Evolutionary conservation across 2,888 invertebrate species (phyloP), one percentile per base, ranked within the genome.

Genomic region (Acrobasis consociella): DNA sequence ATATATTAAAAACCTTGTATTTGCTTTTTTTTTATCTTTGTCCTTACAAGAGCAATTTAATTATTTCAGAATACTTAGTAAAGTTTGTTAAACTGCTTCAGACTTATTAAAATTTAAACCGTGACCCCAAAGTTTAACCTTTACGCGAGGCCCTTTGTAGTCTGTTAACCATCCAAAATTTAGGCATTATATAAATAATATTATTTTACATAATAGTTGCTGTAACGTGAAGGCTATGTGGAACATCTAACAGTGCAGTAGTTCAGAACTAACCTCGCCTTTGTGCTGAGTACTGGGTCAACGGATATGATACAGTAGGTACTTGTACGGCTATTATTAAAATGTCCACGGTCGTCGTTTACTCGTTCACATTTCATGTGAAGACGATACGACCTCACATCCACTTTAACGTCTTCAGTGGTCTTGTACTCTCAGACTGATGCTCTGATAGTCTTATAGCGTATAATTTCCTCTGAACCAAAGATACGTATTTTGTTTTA

Each of bases 351-450:
- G 70, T 67, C 73, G 72, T 68, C 72, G 72, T 72, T 76, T 72
- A 71, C 72, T 70, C 69, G 72, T 68, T 68, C 71, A 72, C 71
- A 69, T 68, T 66, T 42, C 46, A 58, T 59, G 49, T 52, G 62
- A 73, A 75, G 74, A 75, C 67, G 73, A 72, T 72, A 59, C 65
- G 80, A 75, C 84, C 83, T 83, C 82, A 82, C 67, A 64, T 70
- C 74, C 75, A 75, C 77, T 80, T 79, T 73, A 75, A 72, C 74
- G 72, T 72, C 75, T 78, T 80, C 77, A 74, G 70, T 69, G 65
- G 64, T 62, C 59, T 55, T 62, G 46, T 61, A 31, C 50, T 62
- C 60, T 60, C 22, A 55, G 49, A 58, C 63, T 58, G 60, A 65
- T 66, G 65, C 64, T 22, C 49, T 63, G 15, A 39, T 61, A 52